Evolutionary conservation across 2,797 vertebrate species (phyloP), one percentile per base, ranked within the genome.

Genomic region (Xerus rutilus): DNA sequence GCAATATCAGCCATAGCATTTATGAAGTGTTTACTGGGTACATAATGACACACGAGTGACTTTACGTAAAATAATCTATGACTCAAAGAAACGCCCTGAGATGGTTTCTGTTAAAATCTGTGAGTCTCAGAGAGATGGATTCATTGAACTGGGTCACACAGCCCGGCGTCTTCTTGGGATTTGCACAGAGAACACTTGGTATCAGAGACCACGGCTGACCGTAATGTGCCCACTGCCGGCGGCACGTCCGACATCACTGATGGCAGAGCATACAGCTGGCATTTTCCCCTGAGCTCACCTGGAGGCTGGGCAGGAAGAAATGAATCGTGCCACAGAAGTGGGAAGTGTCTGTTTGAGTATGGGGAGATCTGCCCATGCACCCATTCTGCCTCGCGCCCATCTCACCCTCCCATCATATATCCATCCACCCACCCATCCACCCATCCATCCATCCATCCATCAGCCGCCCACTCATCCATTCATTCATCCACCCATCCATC

Each of bases 361-460:
- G 11, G 54, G 20, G 15, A 2, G 2, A 18, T 52, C 70, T 52
- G 25, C 39, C 62, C 10, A 25, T 52, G 32, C 30, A 17, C 92
- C 67, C 35, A 21, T 28, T 21, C 6, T 4, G 39, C n/a, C 13
- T 21, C 18, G 3, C 32, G 39, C 4, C 12, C 74, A 13, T 32
- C 35, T 17, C 5, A 21, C 2, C 32, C 1, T 21, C 8, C 21
- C 2, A 32, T 7, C 0, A 25, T 43, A 6, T 1, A 43, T 0
- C 84, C 83, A 70, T 7, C 32, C 5, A 23, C 21, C 49, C 57
- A n/a, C 13, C 64, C 8, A 32, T 57, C 9, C 52, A 57, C 35
- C 5, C 4, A n/a, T 20, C n/a, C 17, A 62, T 21, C 20, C n/a
- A 12, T 52, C 43, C 17, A 5, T 20, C 57, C 3, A 25, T 10